Evolutionary conservation across 92 coral and sea anemone species (phyloP).

Genomic region (Scolanthus callimorphus): DNA sequence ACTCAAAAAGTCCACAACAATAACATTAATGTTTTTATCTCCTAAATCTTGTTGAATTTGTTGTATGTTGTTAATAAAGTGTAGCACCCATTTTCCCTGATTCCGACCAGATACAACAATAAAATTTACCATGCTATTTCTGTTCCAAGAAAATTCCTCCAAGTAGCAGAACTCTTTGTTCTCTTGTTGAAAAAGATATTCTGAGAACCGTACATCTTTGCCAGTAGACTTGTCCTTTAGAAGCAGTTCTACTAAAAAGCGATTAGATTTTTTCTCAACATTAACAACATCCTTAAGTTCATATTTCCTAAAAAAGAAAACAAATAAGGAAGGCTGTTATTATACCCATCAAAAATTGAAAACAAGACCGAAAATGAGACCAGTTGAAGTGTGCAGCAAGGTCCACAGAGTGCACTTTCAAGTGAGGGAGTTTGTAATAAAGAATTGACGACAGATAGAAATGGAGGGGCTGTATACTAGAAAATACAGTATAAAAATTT

Average conservation of each 20-base stretch:
- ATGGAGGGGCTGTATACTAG: too few species aligned
- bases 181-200: conserved; percentile 64
- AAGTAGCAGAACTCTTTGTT: conserved; percentile 52
- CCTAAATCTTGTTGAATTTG: conserved; percentile 59
- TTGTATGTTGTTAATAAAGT: conserved; percentile 74
- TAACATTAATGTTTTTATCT: conserved; percentile 69
- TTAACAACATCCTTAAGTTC: conserved; percentile 44
- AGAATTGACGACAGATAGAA: too few species aligned
- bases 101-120: conserved; percentile 74
- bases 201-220: conserved; percentile 64
- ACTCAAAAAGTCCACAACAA: conserved; percentile 78
- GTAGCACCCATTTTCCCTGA: conserved; percentile 88
- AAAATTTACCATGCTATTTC: conserved; percentile 66
- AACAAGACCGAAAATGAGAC: too few species aligned
- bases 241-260: conserved; percentile 78
- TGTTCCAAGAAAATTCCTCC: conserved; percentile 72
- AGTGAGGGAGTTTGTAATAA: too few species aligned
- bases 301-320: conserved; percentile 50
- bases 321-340: too few species aligned
- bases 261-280: conserved; percentile 70
- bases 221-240: conserved; percentile 36
- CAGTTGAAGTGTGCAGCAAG: too few species aligned
- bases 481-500: too few species aligned
- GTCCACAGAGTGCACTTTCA: too few species aligned
- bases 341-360: too few species aligned